Evolutionary conservation across 2,797 vertebrate genomes (phyloP), one percentile per base, ranked within the genome.

Genomic region (Ctenochaetus hawaiiensis): DNA sequence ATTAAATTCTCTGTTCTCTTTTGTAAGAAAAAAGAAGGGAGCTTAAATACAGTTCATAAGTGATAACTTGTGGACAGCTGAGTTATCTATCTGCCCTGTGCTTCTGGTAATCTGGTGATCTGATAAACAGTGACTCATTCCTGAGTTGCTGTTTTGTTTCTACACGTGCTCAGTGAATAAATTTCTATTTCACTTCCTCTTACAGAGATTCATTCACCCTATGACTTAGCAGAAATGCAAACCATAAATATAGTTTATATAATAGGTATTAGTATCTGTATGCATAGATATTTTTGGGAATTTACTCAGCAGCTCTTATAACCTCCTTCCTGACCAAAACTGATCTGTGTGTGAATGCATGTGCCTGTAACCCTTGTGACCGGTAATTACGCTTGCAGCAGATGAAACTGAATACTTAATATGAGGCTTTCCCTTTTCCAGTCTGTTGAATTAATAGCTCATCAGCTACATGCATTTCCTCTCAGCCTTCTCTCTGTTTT

Each of bases 101-200:
- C 63, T 71, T 69, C 72, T 78, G 60, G 43, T 70, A 68, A 80
- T 77, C 77, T 41, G 53, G 10, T 61, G 45, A 74, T 75, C 79
- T 68, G 84, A 64, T 72, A 44, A 62, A 58, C 13, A 2, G 30
- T 77, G 75, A 85, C 65, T 86, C 70, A 45, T 14, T 66, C 44
- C 52, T 23, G 66, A 52, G 43, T 88, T 61, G 12, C 73, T 72
- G 85, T 84, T 89, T 80, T 83, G 84, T 77, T 84, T 86, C 71
- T 71, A 77, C 85, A 83, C 56, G 70, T 89, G 90, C 80, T 88
- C 64, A 23, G 47, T 41, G 41, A 72, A 45, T 64, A 22, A 59
- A 76, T 62, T 81, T 52, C 14, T 30, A 18, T 92, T 84, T 89
- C 88, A 83, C 81, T 91, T 93, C 89, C 91, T 85, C 48, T 72